These are phyloP conservation scores for Lysandra bellargus DNA, from an alignment of 2,888 invertebrate genomes.

Conservation along the genomic window DNA sequence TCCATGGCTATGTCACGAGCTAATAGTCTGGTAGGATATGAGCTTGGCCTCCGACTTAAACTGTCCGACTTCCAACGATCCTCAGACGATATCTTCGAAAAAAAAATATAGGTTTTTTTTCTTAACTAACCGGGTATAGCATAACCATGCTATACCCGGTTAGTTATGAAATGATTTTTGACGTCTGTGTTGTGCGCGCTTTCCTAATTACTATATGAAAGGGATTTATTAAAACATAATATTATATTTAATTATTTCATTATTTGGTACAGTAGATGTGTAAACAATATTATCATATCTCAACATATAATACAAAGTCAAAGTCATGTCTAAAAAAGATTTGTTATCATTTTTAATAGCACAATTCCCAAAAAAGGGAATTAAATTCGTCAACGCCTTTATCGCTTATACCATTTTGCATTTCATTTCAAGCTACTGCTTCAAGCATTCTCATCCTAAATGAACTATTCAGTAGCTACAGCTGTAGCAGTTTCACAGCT, in stretches of 20 bases:
- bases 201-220: no score
- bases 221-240: no score
- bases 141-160: no score
- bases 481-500: neutral
- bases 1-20: constrained; percentile 50
- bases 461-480: constrained; percentile 17
- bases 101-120: no score
- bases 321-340: no score
- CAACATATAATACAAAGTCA: no score
- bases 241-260: no score
- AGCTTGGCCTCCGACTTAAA: constrained; percentile 43
- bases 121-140: no score
- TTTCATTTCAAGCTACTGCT: neutral
- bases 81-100: neutral
- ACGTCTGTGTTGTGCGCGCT: no score
- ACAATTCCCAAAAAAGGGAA: neutral
- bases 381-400: neutral
- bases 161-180: no score
- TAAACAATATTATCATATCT: no score
- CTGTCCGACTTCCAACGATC: constrained; percentile 35
- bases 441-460: neutral
- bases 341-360: neutral
- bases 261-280: no score
- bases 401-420: neutral
- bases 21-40: constrained; percentile 55